These are phyloP conservation scores for Eumacrocentrus americanus DNA, from an alignment of 2,888 invertebrate genomes.

Conservation along the genomic window DNA sequence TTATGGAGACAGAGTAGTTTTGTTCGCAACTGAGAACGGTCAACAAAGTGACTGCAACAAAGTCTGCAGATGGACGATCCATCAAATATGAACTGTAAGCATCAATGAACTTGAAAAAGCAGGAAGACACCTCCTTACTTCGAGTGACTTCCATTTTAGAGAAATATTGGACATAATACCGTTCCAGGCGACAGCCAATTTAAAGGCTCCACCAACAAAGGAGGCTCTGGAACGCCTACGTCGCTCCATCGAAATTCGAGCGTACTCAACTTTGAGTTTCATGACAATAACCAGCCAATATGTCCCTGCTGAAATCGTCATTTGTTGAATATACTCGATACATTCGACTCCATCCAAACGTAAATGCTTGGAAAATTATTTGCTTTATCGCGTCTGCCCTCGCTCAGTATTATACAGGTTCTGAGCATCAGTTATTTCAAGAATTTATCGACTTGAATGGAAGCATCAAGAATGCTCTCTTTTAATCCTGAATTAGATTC, in stretches of 20 bases:
- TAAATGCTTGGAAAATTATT: slow-evolving; percentile 38
- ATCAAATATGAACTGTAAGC: slow-evolving; percentile 56
- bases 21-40: slow-evolving; percentile 17
- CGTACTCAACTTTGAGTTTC: slow-evolving; percentile 57
- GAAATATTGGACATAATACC: slow-evolving; percentile 42
- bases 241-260: slow-evolving; percentile 52
- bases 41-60: slow-evolving; percentile 38
- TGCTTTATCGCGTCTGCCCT: neutral
- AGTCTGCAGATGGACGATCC: slow-evolving; percentile 52
- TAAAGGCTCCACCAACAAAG: slow-evolving; percentile 41
- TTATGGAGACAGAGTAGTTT: slow-evolving; percentile 2
- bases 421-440: too few relatives aligned
- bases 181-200: slow-evolving; percentile 43
- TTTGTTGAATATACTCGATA: slow-evolving; percentile 43
- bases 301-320: slow-evolving; percentile 54
- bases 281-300: slow-evolving; percentile 52
- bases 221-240: slow-evolving; percentile 51
- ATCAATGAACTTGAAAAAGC: slow-evolving; percentile 57
- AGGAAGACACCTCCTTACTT: slow-evolving; percentile 45
- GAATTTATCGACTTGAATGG: too few relatives aligned
- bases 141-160: slow-evolving; percentile 50
- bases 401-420: neutral
- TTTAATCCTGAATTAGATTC: neutral
- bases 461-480: neutral
- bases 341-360: slow-evolving; percentile 9